phyloP scores from a whole-genome alignment of 1,140 invertebrate species.

The Diachasmimorpha longicaudata region DNA sequence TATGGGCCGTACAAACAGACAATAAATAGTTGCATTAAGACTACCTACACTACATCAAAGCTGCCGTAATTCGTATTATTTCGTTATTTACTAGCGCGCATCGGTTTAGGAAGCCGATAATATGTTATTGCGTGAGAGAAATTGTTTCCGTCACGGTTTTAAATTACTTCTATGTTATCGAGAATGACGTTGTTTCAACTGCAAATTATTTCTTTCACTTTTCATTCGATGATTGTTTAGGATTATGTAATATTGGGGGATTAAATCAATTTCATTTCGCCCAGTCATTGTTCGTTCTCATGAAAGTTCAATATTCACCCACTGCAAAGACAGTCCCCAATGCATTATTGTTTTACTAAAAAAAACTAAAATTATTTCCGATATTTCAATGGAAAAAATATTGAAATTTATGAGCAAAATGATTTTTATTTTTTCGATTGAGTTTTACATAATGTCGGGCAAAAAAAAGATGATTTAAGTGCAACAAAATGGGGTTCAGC shows the following conservation, averaged over 20 bases:
- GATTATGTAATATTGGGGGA: not conserved
- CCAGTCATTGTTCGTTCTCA: too few species aligned
- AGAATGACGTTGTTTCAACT: not conserved
- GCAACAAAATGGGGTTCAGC: too few species aligned
- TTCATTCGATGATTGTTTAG: not conserved
- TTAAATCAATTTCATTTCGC: too few species aligned
- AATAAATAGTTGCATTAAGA: slow-evolving; percentile 22
- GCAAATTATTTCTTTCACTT: not conserved
- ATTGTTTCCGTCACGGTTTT: not conserved
- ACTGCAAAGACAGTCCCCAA: too few species aligned
- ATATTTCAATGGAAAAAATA: too few species aligned
- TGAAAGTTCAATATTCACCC: too few species aligned
- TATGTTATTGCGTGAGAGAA: slow-evolving; percentile 3
- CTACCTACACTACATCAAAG: not conserved
- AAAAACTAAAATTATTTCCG: too few species aligned
- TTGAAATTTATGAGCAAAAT: too few species aligned
- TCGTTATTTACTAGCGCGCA: not conserved
- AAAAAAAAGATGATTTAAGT: too few species aligned
- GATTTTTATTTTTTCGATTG: too few species aligned
- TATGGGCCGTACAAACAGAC: not conserved
- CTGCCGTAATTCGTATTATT: not conserved
- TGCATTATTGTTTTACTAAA: too few species aligned
- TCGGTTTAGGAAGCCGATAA: not conserved
- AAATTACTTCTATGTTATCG: not conserved
- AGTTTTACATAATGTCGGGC: too few species aligned